A percentile compares a stretch with the other conserved stretches of the same genome.
Conservation (phyloP, 2,888 invertebrate species). For the Eupithecia exiguata region DNA sequence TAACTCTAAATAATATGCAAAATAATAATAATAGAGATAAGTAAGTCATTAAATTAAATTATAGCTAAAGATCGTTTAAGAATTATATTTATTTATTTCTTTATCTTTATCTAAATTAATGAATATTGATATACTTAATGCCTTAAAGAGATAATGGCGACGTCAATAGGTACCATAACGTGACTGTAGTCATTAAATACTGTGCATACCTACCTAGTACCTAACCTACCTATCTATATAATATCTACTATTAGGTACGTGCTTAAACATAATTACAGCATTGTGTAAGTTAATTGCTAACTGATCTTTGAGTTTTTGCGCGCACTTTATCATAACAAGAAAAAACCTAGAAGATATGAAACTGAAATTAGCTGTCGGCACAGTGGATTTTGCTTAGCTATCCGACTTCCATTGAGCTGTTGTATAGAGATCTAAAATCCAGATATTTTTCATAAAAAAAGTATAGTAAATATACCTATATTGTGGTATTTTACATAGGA, state of each 20-base stretch:
- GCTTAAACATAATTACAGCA: not conserved
- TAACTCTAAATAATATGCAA: no score
- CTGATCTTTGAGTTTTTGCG: slow-evolving; percentile 6
- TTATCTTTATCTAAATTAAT: no score
- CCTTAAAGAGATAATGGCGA: no score
- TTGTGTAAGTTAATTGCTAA: not conserved
- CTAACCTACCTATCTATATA: not conserved
- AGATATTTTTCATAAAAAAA: no score
- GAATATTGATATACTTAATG: no score
- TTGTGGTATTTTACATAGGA: no score
- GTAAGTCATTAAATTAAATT: no score
- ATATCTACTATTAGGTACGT: not conserved
- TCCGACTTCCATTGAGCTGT: not conserved
- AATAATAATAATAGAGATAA: no score
- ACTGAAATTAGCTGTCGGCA: not conserved
- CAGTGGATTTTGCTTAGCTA: not conserved
- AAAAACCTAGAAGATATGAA: not conserved
- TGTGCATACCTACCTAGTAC: not conserved
- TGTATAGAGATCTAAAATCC: not conserved
- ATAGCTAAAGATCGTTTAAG: no score
- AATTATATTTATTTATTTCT: no score
- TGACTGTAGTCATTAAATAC: not conserved
- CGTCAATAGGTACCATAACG: not conserved
- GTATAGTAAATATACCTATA: no score
- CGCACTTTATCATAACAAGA: not conserved